phyloP scores from a whole-genome alignment of 2,113 vertebrate species.

The Poicephalus meyeri region DNA sequence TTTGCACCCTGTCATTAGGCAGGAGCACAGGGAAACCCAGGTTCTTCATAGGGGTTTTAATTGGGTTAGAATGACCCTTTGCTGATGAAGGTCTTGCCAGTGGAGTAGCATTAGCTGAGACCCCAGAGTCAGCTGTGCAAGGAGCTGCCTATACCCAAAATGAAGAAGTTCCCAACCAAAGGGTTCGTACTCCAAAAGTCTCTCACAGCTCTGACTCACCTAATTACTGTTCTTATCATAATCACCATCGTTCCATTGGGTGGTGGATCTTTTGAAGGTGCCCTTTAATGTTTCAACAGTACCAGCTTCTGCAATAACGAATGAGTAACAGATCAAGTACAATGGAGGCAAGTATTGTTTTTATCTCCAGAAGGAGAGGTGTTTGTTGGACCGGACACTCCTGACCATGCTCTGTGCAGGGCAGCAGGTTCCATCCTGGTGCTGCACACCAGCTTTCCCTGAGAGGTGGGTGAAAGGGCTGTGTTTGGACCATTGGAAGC shows the following conservation, averaged over 20 bases:
- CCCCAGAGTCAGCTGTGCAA: neutral
- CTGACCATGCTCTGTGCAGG: rapidly evolving
- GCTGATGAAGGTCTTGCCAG: neutral
- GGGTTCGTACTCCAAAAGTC: neutral
- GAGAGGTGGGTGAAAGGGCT: rapidly evolving
- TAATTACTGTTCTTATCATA: slow-evolving; percentile 1
- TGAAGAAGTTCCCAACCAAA: neutral
- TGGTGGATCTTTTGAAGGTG: slow-evolving; percentile 22
- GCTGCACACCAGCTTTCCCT: neutral
- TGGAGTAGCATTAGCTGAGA: neutral
- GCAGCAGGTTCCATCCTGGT: neutral
- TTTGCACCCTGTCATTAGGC: neutral
- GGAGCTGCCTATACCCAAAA: neutral
- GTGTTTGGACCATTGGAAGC: rapidly evolving
- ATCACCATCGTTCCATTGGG: neutral
- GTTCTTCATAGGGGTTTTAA: rapidly evolving
- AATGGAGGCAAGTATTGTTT: neutral
- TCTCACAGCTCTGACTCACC: slow-evolving; percentile 11
- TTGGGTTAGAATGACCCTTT: neutral
- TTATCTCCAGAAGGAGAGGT: neutral
- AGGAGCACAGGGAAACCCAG: neutral
- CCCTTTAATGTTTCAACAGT: slow-evolving; percentile 21
- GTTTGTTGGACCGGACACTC: neutral
- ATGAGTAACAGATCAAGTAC: neutral
- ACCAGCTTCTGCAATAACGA: neutral